Evolutionary conservation across 2,888 invertebrate species (phyloP), one percentile per base, ranked within the genome.

Genomic region (Eretmocerus hayati): DNA sequence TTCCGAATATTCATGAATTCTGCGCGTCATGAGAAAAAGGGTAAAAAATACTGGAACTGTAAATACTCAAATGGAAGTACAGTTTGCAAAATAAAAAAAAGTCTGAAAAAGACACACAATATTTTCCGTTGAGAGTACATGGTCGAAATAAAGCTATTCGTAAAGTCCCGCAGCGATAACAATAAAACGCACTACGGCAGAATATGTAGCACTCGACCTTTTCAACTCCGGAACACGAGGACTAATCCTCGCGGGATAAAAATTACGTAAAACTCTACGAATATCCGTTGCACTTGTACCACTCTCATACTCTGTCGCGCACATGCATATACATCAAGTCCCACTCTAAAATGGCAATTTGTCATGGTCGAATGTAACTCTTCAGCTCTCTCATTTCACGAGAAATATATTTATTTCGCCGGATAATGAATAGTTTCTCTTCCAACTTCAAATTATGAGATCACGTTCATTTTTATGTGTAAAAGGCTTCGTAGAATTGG

Each of bases 121-220:
- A 36, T 42, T 46, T 42, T 42, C 41, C 38, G 38, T 38, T 38
- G 38, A 26, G 36, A 49, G 41, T 45, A 40, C 49, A 35, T 30
- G 36, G 39, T 8, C 48, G 21, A 26, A 35, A 44, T 48, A 44
- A 44, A 40, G 48, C 8, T 40, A 40, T 33, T 16, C 30, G 50
- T 32, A 37, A 45, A 50, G 43, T 48, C 48, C 48, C 44, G 19
- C 44, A 26, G 50, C 50, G 50, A 50, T 50, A 50, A 50, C 50
- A 50, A 41, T 50, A 50, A 50, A 50, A 50, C 42, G 50, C 50
- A 50, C 50, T 50, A 45, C 42, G 45, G 40, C 36, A 20, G 49
- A 44, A 41, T 44, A 36, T 45, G 41, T 40, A 44, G 44, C 49
- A 49, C 49, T 49, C 45, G 49, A 50, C 45, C 50, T 50, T 41